phyloP scores from a whole-genome alignment of 1,140 invertebrate genomes.

The Pogonus chalceus region DNA sequence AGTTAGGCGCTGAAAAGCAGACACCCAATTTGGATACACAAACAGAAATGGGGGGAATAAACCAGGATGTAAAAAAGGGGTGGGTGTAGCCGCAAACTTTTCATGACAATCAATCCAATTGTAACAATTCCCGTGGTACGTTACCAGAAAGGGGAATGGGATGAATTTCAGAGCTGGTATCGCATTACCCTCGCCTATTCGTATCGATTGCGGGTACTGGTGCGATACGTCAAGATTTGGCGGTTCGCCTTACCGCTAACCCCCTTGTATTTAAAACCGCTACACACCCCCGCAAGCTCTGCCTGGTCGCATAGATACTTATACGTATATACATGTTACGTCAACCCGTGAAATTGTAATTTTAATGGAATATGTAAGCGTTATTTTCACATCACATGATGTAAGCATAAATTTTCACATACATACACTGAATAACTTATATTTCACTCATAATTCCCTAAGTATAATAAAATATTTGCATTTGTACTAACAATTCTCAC shows the following conservation, averaged over 20 bases:
- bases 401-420: too few species aligned
- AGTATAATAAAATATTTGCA: too few species aligned
- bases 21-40: too few species aligned
- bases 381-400: too few species aligned
- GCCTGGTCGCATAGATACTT: too few species aligned
- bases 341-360: too few species aligned
- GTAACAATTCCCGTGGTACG: constrained; percentile 4
- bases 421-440: too few species aligned
- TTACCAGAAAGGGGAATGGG: not conserved
- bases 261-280: not conserved
- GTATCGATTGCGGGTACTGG: not conserved
- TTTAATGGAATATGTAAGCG: too few species aligned
- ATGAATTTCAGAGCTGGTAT: not conserved
- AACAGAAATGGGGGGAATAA: not conserved
- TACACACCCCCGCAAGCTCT: not conserved
- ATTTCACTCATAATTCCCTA: too few species aligned
- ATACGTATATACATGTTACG: too few species aligned
- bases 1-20: too few species aligned
- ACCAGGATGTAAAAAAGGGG: not conserved
- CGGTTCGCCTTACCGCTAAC: not conserved
- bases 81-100: not conserved
- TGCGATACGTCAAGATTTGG: constrained; percentile 4
- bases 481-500: too few species aligned
- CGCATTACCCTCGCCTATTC: not conserved
- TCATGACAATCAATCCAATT: constrained; percentile 6